These are phyloP conservation scores for Chymomyza amoena DNA, from an alignment of 2,888 invertebrate species.

Conservation along the genomic window DNA sequence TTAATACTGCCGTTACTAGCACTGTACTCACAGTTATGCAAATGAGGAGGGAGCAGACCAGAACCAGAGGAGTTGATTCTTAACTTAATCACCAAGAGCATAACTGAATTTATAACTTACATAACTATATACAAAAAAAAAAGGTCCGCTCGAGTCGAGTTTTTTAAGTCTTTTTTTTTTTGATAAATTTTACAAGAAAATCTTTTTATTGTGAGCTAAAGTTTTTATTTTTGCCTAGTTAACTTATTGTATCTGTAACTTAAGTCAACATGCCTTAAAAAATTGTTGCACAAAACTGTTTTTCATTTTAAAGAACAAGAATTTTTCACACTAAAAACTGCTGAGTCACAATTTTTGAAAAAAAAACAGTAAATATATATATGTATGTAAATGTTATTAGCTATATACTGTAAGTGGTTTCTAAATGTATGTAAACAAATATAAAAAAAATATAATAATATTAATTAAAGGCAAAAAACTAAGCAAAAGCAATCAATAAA, in stretches of 20 bases:
- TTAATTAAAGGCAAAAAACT: conserved; percentile 1
- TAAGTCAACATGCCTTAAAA: conserved; percentile 37
- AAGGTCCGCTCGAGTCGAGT: background rate
- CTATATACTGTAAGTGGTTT: conserved; percentile 43
- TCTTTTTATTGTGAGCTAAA: background rate
- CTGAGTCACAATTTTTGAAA: conserved; percentile 21
- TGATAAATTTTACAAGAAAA: conserved; percentile 24
- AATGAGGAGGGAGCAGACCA: conserved; percentile 40
- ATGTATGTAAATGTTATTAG: conserved; percentile 44
- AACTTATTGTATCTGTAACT: conserved; percentile 20
- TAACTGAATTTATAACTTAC: conserved; percentile 19
- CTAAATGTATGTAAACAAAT: conserved; percentile 4
- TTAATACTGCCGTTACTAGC: conserved; percentile 60
- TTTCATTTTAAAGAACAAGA: background rate
- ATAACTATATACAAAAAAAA: background rate
- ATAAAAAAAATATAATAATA: background rate
- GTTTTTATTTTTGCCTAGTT: conserved; percentile 13
- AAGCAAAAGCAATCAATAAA: conserved; percentile 33
- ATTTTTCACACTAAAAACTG: background rate
- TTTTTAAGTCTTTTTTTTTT: background rate
- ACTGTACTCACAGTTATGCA: conserved; percentile 49
- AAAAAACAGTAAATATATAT: conserved; percentile 11
- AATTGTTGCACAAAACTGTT: background rate
- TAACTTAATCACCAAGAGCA: conserved; percentile 47
- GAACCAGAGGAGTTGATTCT: conserved; percentile 14